These are phyloP conservation scores for Thymelicus sylvestris DNA, from an alignment of 2,888 invertebrate genomes.

Conservation along the genomic window DNA sequence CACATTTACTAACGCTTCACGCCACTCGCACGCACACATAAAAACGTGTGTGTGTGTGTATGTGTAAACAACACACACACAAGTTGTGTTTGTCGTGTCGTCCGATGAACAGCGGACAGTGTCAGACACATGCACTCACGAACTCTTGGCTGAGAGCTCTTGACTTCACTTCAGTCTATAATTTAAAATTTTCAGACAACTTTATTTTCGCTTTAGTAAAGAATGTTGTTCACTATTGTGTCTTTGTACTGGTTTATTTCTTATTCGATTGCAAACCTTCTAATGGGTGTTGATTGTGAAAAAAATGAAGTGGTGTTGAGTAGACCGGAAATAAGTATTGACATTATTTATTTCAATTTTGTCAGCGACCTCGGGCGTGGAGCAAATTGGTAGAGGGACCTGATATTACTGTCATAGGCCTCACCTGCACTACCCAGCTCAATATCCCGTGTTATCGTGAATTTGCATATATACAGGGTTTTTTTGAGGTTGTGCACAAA, in stretches of 20 bases:
- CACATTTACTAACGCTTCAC: no score
- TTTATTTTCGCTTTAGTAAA: slow-evolving; percentile 21
- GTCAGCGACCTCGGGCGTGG: neutral
- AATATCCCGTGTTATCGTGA: no score
- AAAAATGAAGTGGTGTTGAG: no score
- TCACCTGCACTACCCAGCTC: no score
- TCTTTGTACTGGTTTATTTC: slow-evolving; percentile 15
- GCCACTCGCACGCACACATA: no score
- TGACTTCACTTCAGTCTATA: slow-evolving; percentile 12
- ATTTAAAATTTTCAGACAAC: slow-evolving; percentile 26
- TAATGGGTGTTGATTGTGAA: neutral
- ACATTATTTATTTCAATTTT: neutral
- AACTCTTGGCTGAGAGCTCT: slow-evolving; percentile 9
- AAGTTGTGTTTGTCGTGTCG: neutral
- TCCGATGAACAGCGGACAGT: neutral
- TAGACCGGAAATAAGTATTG: no score
- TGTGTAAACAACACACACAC: neutral
- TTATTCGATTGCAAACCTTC: slow-evolving; percentile 7
- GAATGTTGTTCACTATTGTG: slow-evolving; percentile 25
- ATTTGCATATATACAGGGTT: no score
- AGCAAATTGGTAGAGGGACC: no score
- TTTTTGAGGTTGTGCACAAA: no score
- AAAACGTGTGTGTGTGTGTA: no score
- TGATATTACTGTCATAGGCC: no score
- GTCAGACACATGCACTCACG: slow-evolving; percentile 25